Percentiles rank a stretch among this genome's conserved stretches.
These are phyloP conservation scores for Telmatochromis brachygnathus DNA, from an alignment of 2,113 vertebrate genomes.

Conservation along the genomic window DNA sequence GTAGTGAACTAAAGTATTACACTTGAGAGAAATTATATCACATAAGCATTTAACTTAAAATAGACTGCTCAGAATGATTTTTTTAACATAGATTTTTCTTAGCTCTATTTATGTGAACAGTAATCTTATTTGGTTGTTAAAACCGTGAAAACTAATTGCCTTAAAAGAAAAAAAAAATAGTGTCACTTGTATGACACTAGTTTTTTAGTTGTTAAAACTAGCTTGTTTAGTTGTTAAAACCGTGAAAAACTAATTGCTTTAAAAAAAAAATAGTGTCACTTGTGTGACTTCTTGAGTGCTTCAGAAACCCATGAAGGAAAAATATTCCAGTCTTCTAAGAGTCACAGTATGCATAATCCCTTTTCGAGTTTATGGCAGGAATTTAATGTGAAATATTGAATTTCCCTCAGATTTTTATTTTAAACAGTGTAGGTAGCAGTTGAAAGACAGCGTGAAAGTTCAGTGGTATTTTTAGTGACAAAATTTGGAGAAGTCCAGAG, in stretches of 20 bases:
- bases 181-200: not conserved
- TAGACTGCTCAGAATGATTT: not conserved
- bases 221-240: not conserved
- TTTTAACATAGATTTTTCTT: not conserved
- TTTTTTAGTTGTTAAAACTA: too few relatives aligned
- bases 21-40: not conserved
- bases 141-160: not conserved
- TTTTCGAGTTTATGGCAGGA: not conserved
- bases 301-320: not conserved
- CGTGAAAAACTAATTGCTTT: fast-evolving
- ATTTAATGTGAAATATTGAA: not conserved
- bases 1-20: not conserved
- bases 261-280: not conserved
- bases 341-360: fast-evolving
- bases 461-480: fast-evolving
- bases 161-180: fast-evolving
- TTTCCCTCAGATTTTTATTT: not conserved
- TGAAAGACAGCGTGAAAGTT: not conserved
- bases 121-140: not conserved
- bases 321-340: not conserved
- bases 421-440: not conserved
- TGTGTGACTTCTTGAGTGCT: not conserved
- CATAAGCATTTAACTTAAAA: not conserved
- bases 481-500: not conserved
- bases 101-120: not conserved